Evolutionary conservation across 1,140 invertebrate genomes (phyloP).

Genomic region (Planococcus citri): DNA sequence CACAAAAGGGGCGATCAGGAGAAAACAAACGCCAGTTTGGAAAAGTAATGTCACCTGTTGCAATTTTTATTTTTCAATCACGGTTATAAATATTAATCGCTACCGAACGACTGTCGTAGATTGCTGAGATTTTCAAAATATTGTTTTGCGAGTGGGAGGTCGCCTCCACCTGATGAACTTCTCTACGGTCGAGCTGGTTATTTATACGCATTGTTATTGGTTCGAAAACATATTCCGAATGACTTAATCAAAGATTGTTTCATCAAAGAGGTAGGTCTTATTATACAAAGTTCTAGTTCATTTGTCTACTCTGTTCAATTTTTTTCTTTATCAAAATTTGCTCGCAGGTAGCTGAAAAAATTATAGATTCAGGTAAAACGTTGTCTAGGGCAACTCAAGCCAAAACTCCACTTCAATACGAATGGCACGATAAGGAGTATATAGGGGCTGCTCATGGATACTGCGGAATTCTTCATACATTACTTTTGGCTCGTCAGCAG

Average conservation of each 20-base stretch:
- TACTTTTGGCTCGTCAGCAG: constrained; percentile 46
- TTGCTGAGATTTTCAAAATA: background rate
- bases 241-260: constrained; percentile 36
- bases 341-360: constrained; percentile 47
- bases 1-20: background rate
- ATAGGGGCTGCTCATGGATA: constrained; percentile 79
- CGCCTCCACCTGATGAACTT: constrained; percentile 59
- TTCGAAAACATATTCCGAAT: constrained; percentile 46
- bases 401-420: constrained; percentile 58
- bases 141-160: constrained; percentile 3
- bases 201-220: constrained; percentile 60
- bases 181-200: constrained; percentile 76
- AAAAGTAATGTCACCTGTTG: constrained; percentile 22
- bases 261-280: constrained; percentile 39
- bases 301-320: background rate
- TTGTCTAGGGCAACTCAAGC: constrained; percentile 35
- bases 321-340: constrained; percentile 17
- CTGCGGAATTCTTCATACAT: constrained; percentile 66
- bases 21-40: background rate
- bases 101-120: background rate
- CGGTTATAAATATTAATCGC: too few relatives aligned
- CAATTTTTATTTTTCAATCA: too few relatives aligned
- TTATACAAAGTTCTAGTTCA: background rate
- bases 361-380: constrained; percentile 52
- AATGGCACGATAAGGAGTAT: constrained; percentile 80